These are phyloP conservation scores for Phodopus roborovskii DNA, from an alignment of 2,113 vertebrate genomes.

Conservation along the genomic window DNA sequence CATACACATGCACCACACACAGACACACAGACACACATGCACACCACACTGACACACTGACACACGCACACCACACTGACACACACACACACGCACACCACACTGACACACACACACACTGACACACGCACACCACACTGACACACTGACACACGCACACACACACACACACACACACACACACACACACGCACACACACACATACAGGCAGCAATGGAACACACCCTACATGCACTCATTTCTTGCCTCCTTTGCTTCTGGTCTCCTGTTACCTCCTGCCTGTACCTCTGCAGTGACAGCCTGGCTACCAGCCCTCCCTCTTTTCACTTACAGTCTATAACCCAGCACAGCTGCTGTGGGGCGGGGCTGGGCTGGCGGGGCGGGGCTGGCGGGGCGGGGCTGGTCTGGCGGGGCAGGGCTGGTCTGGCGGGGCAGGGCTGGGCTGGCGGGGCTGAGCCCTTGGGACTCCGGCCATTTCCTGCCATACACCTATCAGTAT, in stretches of 20 bases:
- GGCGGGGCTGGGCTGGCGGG: no score
- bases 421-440: no score
- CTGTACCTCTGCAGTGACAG: rapidly evolving
- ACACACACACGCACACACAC: not conserved
- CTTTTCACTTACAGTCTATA: not conserved
- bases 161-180: not conserved
- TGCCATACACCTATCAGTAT: not conserved
- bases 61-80: no score
- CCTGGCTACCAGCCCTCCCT: not conserved
- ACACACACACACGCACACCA: no score
- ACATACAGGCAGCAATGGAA: not conserved
- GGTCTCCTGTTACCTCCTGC: not conserved
- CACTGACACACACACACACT: no score
- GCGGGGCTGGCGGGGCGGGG: no score
- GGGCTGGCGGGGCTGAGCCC: not conserved
- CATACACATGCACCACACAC: no score
- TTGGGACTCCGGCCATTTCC: not conserved
- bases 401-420: no score
- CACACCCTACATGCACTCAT: rapidly evolving
- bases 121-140: no score
- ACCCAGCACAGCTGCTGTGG: not conserved
- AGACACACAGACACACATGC: no score
- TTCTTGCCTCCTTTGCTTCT: not conserved
- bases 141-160: no score
- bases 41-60: no score